These are phyloP conservation scores for Tineola bisselliella DNA, from an alignment of 2,888 invertebrate genomes.

Conservation along the genomic window DNA sequence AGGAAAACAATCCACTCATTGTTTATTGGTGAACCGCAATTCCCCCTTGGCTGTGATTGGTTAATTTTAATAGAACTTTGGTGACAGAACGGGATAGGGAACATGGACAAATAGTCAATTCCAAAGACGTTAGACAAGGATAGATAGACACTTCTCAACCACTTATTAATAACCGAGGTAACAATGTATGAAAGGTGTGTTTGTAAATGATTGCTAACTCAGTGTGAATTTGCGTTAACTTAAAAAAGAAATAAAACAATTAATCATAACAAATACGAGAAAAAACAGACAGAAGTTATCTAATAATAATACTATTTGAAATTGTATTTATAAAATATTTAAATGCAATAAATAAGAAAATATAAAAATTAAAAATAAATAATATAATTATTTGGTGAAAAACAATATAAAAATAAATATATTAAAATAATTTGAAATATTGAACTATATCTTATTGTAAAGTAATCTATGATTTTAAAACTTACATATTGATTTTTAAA, in stretches of 20 bases:
- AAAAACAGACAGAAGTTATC: too few relatives aligned
- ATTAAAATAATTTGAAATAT: too few relatives aligned
- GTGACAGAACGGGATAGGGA: constrained; percentile 39
- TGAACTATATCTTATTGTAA: too few relatives aligned
- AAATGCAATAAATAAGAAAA: too few relatives aligned
- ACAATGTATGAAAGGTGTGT: constrained; percentile 46
- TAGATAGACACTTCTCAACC: constrained; percentile 58
- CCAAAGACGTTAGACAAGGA: constrained; percentile 39
- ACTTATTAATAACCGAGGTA: constrained; percentile 54
- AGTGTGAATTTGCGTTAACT: constrained; percentile 30
- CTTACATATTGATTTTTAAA: too few relatives aligned
- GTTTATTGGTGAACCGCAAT: constrained; percentile 59
- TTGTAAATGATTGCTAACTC: constrained; percentile 11
- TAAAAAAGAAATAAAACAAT: background rate
- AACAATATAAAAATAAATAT: too few relatives aligned
- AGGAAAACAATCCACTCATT: constrained; percentile 18
- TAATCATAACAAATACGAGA: too few relatives aligned
- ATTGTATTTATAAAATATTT: too few relatives aligned
- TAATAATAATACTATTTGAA: too few relatives aligned
- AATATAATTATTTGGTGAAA: too few relatives aligned
- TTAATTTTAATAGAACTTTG: constrained; percentile 49
- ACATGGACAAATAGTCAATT: constrained; percentile 22
- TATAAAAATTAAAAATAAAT: too few relatives aligned
- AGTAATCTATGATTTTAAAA: too few relatives aligned
- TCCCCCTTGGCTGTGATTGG: constrained; percentile 43